Base-by-base conservation (phyloP, 2,797 vertebrate genomes). In the Sebastes paucispinis region DNA sequence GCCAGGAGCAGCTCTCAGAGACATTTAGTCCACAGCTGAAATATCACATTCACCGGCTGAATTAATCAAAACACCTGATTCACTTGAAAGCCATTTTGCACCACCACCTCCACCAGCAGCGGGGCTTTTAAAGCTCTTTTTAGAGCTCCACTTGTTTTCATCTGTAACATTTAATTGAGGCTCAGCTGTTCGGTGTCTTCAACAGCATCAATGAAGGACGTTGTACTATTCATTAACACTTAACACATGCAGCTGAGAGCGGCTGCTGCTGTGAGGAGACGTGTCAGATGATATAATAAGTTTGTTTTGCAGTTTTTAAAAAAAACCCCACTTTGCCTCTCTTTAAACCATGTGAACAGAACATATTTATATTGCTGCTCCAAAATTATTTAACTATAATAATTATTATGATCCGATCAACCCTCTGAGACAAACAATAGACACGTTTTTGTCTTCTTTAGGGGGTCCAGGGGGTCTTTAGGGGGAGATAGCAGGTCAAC, bases 211-310 rank as follows among this genome's bases (percentile, higher is more conserved):
- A 57, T 65, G 25, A 78, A 78, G 50, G 71, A 66, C 71, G 58
- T 67, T 79, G 70, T 81, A 71, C 75, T 75, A 85, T 86, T 88
- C 81, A 88, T 83, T 77, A 85, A 75, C 52, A 70, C 59, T 68
- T 29, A 72, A 75, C 62, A 36, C n/a, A 85, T 65, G 69, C 39
- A 77, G 22, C 32, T 5, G 64, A 67, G 78, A 34, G 29, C 7
- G 29, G 14, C 9, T 34, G 63, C 50, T 77, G 36, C 7, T 78
- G 54, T 66, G 36, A 69, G 52, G 20, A 60, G 24, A 77, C 1
- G 11, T 75, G 66, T 73, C 36, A 24, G 60, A 65, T 68, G 29
- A 70, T 25, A 64, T 31, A 50, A 47, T n/a, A 47, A 36, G 43
- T 84, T 81, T 78, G 24, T 69, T n/a, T 32, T 76, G n/a, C 16